Base-by-base conservation (phyloP, 1,140 invertebrate genomes). In the Musca vetustissima region DNA sequence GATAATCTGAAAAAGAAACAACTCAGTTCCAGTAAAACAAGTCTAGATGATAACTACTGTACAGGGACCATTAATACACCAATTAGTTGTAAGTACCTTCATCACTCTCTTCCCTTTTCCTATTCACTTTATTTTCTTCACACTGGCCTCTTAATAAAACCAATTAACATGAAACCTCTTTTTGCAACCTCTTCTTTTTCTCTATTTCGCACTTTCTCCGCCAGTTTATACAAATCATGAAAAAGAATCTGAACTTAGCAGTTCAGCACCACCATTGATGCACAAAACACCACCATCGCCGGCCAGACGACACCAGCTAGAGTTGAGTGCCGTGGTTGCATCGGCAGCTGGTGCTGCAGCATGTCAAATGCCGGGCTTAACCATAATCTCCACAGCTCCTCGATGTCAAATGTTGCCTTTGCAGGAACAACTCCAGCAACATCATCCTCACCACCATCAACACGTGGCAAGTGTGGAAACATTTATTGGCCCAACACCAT, bases 61-160 rank as follows among this genome's bases (percentile, higher is more conserved):
- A 80, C 80, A 66, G 79, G 75, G 15, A 75, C 84, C 65, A 82
- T 83, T 69, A 85, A 84, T 69, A 85, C 82, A 75, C 84, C 84
- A 66, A 71, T 86, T 50, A 85, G 79, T 75, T 85, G 85, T 86
- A 78, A 83, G 84, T 83, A 64, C 3, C 28, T 28, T 28, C 8
- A 28, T 8, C 8, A 28, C 28, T 24, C 55, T 25, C 24, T 64
- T 2, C n/a, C 2, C 4, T 17, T 8, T 64, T 17, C 0, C 17
- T 64, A 15, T 17, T 14, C 0, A 50, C 28, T n/a, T n/a, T n/a
- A n/a, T n/a, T 22, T 19, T 53, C 14, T n/a, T 52, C 19, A 28
- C n/a, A 49, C 19, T n/a, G 22, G n/a, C 19, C 19, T 4, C 17
- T 28, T 7, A 50, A 53, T 36, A 21, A n/a, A 32, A 55, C 14